These are phyloP conservation scores for Sycophila texana DNA, from an alignment of 2,888 invertebrate species.

Conservation along the genomic window DNA sequence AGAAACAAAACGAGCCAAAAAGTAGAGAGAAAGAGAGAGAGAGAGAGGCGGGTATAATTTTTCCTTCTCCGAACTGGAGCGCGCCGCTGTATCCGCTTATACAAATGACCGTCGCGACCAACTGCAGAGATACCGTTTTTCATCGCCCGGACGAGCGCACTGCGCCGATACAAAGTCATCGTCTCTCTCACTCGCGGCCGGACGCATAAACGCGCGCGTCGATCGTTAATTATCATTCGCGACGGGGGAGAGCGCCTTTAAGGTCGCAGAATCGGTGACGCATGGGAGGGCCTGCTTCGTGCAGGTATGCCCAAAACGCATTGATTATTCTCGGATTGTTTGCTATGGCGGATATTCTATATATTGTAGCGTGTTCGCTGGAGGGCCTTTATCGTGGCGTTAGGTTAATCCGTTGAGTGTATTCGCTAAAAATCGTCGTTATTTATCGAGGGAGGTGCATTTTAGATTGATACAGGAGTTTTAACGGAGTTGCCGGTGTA, in stretches of 20 bases:
- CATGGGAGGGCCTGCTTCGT: too few species aligned
- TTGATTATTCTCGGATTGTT: background rate
- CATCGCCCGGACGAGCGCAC: background rate
- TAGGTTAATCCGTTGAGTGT: too few species aligned
- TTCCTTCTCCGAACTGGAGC: background rate
- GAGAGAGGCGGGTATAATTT: background rate
- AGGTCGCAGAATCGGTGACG: background rate
- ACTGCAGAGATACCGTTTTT: slow-evolving; percentile 44
- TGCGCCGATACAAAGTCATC: background rate
- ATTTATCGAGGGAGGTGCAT: too few species aligned
- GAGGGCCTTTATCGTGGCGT: too few species aligned
- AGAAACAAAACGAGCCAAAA: background rate
- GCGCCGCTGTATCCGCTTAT: background rate
- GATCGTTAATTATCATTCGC: slow-evolving; percentile 35
- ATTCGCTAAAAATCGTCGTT: too few species aligned
- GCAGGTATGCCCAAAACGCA: background rate
- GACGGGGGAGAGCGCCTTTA: background rate
- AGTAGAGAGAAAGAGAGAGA: background rate
- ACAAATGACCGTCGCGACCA: slow-evolving; percentile 18
- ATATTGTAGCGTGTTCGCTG: too few species aligned
- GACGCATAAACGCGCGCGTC: background rate
- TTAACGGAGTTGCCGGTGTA: too few species aligned
- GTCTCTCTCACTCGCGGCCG: background rate
- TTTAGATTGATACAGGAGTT: too few species aligned
- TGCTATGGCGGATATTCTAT: background rate